Evolutionary conservation across 2,797 vertebrate species (phyloP).

Genomic region (Oreochromis grahami): DNA sequence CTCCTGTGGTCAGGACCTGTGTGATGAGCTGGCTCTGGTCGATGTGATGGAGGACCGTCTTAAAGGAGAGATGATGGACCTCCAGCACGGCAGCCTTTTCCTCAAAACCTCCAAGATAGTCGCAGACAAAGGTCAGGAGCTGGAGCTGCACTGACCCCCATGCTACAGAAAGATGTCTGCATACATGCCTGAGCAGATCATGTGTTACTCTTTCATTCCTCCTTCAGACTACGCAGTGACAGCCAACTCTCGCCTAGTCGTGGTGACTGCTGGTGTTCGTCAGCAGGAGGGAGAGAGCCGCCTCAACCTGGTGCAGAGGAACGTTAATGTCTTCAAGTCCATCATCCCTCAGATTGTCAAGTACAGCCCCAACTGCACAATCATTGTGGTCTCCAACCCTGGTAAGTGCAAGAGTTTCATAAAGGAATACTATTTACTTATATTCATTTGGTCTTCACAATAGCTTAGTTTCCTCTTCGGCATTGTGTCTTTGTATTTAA

Average conservation of each 20-base stretch:
- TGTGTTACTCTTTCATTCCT: background rate
- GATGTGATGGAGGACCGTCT: slow-evolving; percentile 95
- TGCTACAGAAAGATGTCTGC: background rate
- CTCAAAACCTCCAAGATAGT: slow-evolving; percentile 91
- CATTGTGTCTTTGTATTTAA: background rate
- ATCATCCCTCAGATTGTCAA: slow-evolving; percentile 93
- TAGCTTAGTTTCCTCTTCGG: background rate
- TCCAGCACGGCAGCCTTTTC: slow-evolving; percentile 93
- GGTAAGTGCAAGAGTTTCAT: slow-evolving; percentile 66
- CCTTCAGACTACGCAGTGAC: slow-evolving; percentile 88
- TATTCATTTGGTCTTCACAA: background rate
- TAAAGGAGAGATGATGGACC: slow-evolving; percentile 95
- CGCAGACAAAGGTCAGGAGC: slow-evolving; percentile 85
- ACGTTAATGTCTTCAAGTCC: slow-evolving; percentile 93
- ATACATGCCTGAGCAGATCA: background rate
- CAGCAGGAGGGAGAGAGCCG: slow-evolving; percentile 97
- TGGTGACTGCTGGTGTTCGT: slow-evolving; percentile 92
- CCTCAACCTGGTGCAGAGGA: slow-evolving; percentile 95
- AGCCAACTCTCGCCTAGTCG: slow-evolving; percentile 90
- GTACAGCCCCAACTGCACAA: slow-evolving; percentile 88
- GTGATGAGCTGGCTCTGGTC: slow-evolving; percentile 92
- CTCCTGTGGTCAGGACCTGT: slow-evolving; percentile 74
- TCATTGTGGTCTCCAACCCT: slow-evolving; percentile 96
- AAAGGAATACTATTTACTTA: background rate
- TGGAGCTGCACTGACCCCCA: no score